phyloP scores from a whole-genome alignment of 2,797 vertebrate genomes.

The Coracias cyanogaster region DNA sequence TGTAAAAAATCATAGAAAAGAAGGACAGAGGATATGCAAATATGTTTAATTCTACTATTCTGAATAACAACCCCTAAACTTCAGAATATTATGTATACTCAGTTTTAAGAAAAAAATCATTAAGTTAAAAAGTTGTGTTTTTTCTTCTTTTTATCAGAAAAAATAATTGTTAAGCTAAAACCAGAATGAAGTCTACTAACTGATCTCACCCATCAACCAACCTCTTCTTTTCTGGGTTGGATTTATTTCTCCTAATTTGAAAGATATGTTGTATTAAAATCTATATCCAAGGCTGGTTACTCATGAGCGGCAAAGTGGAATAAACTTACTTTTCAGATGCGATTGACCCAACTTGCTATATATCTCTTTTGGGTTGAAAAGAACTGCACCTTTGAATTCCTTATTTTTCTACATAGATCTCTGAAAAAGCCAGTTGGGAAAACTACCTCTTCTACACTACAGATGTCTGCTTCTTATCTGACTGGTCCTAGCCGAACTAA shows the following conservation, averaged over 20 bases:
- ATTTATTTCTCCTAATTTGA: neutral
- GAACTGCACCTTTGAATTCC: neutral
- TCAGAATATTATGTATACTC: neutral
- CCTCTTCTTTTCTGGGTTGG: neutral
- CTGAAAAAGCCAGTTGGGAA: neutral
- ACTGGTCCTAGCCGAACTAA: neutral
- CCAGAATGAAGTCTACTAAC: neutral
- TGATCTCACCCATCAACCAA: neutral
- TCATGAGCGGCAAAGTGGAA: neutral
- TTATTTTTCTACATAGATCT: neutral
- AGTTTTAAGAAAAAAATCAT: neutral
- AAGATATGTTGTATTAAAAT: neutral
- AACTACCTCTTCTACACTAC: neutral
- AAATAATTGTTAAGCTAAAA: neutral
- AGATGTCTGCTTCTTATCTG: neutral
- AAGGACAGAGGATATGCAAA: neutral
- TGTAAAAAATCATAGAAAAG: neutral
- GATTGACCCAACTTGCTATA: neutral
- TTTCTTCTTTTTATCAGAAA: neutral
- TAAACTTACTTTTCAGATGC: neutral
- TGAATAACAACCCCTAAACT: neutral
- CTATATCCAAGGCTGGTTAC: neutral
- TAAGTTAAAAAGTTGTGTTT: accelerated
- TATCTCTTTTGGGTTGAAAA: neutral
- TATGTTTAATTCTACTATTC: neutral